Base-by-base conservation (phyloP, 2,888 invertebrate genomes). In the Nebria brevicollis region DNA sequence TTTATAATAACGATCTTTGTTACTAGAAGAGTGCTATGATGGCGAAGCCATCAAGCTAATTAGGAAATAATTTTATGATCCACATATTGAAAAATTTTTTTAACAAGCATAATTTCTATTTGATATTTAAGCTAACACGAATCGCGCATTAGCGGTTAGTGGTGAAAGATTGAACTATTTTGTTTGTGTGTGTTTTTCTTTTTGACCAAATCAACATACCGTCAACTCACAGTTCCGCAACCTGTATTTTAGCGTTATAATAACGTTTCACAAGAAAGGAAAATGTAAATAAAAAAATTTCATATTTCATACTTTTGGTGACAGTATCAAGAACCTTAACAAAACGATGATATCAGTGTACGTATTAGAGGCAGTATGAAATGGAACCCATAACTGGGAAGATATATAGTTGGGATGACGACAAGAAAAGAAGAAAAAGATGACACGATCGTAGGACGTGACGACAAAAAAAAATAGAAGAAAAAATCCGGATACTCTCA, bases 291-390 rank as follows among this genome's bases (percentile, higher is more conserved):
- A 25, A 70, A 34, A 34, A 70, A n/a, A 20, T 20, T 70, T 70
- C 70, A 70, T 70, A 70, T 70, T 70, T 70, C 70, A 70, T 34
- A 26, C 25, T 70, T 15, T 25, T 34, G 70, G 11, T 70, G 70
- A 70, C 70, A 70, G 70, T 25, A 26, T 15, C 25, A 70, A 70
- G 34, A 25, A 70, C 34, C 70, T 70, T 25, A 70, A 70, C 26
- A 70, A 70, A 25, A 70, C 34, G 70, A 70, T 70, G 54, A 54
- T 54, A 54, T 54, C 54, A 54, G 54, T 54, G 54, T 54, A 11
- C 54, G 54, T 54, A 54, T 54, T 54, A 54, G 54, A 54, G 13
- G 54, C 8, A 13, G 54, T 54, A 54, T 54, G 54, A 54, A 54
- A 54, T 54, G 54, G 13, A 54, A 54, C 54, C 54, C 54, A 54